Conservation (phyloP, 1,140 invertebrate species). For the Hyposmocoma kahamanoa region DNA sequence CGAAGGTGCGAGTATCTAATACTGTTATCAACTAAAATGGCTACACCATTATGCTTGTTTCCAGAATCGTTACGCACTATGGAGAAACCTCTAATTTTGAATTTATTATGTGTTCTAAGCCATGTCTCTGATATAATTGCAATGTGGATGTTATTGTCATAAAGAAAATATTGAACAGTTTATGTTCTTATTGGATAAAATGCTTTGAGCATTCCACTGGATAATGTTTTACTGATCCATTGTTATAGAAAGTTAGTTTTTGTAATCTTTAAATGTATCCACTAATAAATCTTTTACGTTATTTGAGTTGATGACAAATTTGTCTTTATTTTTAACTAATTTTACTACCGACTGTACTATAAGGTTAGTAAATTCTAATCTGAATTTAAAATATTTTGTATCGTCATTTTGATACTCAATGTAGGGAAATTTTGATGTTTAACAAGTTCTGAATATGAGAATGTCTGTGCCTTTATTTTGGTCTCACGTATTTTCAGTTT, state of each 20-base stretch:
- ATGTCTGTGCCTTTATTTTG: conserved; percentile 8
- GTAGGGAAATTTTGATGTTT: conserved; percentile 6
- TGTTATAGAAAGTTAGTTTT: not conserved
- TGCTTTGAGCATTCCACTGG: conserved; percentile 24
- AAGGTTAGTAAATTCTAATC: not conserved
- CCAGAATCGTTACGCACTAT: conserved; percentile 18
- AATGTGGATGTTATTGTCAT: conserved; percentile 13
- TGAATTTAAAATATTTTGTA: not conserved
- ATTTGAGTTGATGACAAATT: not conserved
- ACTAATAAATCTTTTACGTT: not conserved
- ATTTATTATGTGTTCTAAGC: conserved; percentile 9
- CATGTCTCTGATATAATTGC: conserved; percentile 18
- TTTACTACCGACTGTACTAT: not conserved
- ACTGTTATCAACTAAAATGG: conserved; percentile 20
- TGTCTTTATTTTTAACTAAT: not conserved
- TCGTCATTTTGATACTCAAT: not conserved
- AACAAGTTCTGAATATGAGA: conserved; percentile 10
- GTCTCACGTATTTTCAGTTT: conserved; percentile 18
- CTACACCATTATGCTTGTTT: conserved; percentile 21
- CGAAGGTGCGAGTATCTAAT: conserved; percentile 1
- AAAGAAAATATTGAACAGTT: conserved; percentile 13
- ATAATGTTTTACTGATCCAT: conserved; percentile 11
- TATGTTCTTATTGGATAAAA: conserved; percentile 10
- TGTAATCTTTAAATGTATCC: not conserved
- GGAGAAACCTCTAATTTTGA: conserved; percentile 13